phyloP scores from a whole-genome alignment of 2,888 invertebrate genomes.

The Drosophila pseudotakahashii region DNA sequence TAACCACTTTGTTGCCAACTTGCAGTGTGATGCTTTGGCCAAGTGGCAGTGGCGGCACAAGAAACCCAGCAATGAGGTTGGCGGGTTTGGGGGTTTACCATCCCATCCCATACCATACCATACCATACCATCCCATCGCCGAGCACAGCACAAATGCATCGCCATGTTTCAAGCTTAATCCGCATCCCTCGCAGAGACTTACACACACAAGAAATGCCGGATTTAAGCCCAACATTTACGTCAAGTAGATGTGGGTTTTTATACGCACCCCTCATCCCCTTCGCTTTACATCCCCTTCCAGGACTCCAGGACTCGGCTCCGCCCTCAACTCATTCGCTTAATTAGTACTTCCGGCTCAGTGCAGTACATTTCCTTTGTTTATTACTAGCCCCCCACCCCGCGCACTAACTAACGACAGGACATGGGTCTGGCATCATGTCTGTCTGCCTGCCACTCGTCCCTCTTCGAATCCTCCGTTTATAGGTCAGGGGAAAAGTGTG shows the following conservation, averaged over 20 bases:
- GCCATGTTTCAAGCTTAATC: constrained; percentile 77
- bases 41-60: constrained; percentile 64
- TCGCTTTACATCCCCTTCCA: constrained; percentile 16
- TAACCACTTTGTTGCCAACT: constrained; percentile 81
- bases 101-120: no score
- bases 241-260: constrained; percentile 63
- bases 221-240: constrained; percentile 73
- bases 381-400: constrained; percentile 48
- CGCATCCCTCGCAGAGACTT: constrained; percentile 49
- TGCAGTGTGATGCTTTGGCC: constrained; percentile 75
- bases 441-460: constrained; percentile 39
- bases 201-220: constrained; percentile 53
- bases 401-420: constrained; percentile 33
- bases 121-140: no score
- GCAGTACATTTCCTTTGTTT: constrained; percentile 63
- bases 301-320: constrained; percentile 26
- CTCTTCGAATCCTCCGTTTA: constrained; percentile 14
- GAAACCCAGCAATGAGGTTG: constrained; percentile 50
- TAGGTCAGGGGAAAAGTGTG: constrained; percentile 35
- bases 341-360: constrained; percentile 70
- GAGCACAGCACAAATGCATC: constrained; percentile 64
- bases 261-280: constrained; percentile 43
- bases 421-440: constrained; percentile 48
- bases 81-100: not conserved
- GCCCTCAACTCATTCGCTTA: constrained; percentile 61